Conservation (phyloP, 2,113 vertebrate species). For the Apaloderma vittatum region DNA sequence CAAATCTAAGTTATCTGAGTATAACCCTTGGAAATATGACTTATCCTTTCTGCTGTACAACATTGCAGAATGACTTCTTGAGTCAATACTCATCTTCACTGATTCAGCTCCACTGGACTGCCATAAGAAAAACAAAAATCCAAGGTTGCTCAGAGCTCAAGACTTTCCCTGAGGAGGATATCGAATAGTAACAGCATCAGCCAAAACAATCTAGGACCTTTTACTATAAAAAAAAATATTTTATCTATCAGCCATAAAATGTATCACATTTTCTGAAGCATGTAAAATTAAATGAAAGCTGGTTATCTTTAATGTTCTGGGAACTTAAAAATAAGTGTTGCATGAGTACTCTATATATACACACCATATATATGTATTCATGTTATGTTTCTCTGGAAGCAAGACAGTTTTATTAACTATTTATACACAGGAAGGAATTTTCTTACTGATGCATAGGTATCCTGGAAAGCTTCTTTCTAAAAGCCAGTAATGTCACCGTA, state of each 20-base stretch:
- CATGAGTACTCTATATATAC: background rate
- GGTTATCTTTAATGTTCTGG: background rate
- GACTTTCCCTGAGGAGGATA: background rate
- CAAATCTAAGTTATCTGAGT: background rate
- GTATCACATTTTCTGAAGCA: background rate
- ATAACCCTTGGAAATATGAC: background rate
- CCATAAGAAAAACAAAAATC: constrained; percentile 16
- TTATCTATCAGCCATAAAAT: background rate
- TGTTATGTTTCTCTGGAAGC: background rate
- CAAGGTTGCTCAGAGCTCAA: background rate
- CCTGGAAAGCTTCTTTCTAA: background rate
- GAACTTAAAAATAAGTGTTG: constrained; percentile 25
- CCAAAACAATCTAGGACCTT: background rate
- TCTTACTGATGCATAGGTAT: background rate
- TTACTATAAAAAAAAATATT: background rate
- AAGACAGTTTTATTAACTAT: background rate
- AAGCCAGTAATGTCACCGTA: background rate
- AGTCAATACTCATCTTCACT: background rate
- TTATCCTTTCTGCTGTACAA: background rate
- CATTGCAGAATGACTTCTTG: constrained; percentile 1
- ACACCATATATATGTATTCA: background rate
- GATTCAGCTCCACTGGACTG: background rate
- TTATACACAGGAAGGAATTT: background rate
- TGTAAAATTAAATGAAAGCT: background rate
- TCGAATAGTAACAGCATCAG: background rate